Evolutionary conservation across 2,797 vertebrate species (phyloP), one percentile per base, ranked within the genome.

Genomic region (Gallinago solitaria): DNA sequence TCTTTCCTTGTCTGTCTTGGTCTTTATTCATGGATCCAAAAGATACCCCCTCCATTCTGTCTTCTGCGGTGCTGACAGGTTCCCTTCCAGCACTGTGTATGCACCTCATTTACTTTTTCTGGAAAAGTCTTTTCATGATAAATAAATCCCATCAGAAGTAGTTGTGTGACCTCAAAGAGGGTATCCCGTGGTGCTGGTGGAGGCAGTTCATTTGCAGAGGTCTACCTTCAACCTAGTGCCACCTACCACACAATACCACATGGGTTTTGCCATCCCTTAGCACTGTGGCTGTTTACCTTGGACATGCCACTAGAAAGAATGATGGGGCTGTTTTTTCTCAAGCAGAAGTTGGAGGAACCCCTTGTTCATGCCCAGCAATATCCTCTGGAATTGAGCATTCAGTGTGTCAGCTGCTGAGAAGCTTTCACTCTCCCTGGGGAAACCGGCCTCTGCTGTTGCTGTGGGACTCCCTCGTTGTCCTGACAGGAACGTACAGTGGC

Each of bases 211-310:
- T 89, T 85, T 76, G 68, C 63, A 76, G 45, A 47, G 5, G 24
- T 71, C 48, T 80, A 39, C 50, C 51, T 64, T 89, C 63, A 82
- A 41, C 30, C 23, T 35, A 7, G 16, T 37, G 57, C 43, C n/a
- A 9, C 0, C 1, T 43, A 9, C 43, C 32, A 63, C n/a, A 21
- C 17, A 0, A 0, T 20, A 16, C 50, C 3, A 1, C 35, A 30
- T 0, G 6, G 13, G 11, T 48, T 12, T 28, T 91, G 61, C 41
- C 30, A 30, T 7, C 30, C 19, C 33, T 67, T 43, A 33, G 25
- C 51, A 48, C 59, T 51, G 28, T 0, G 0, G 27, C n/a, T 54
- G 20, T 61, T 93, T 69, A 30, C 37, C 41, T 93, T 65, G 35
- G 68, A 74, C 30, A 7, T 41, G 41, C 7, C 21, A 8, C n/a